Evolutionary conservation across 1,140 invertebrate species (phyloP).

Genomic region (Drosophila aff.): DNA sequence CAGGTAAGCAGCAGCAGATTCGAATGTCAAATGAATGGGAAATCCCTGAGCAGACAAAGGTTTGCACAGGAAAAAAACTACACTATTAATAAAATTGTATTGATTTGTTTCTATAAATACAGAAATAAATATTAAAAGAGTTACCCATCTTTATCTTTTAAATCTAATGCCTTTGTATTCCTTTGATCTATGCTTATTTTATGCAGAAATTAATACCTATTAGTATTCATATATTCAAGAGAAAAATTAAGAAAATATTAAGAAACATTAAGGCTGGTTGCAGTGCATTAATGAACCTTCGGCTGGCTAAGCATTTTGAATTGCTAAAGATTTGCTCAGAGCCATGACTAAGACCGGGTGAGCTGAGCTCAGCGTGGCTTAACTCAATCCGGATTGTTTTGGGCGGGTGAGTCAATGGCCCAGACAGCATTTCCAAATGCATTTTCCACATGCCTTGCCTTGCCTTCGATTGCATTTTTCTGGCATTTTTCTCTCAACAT

Average conservation of each 20-base stretch:
- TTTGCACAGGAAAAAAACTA: not conserved
- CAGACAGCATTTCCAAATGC: constrained; percentile 48
- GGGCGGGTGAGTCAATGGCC: constrained; percentile 67
- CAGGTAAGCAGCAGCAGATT: constrained; percentile 20
- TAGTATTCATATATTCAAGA: constrained; percentile 4
- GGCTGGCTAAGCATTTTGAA: constrained; percentile 44
- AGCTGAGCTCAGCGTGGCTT: constrained; percentile 41
- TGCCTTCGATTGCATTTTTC: constrained; percentile 6
- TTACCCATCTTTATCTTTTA: not conserved
- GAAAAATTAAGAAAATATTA: constrained; percentile 6
- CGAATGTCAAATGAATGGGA: constrained; percentile 65
- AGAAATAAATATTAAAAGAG: too few species aligned
- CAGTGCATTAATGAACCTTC: constrained; percentile 61
- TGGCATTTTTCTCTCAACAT: constrained; percentile 29
- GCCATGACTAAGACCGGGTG: constrained; percentile 58
- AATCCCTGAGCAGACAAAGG: constrained; percentile 49
- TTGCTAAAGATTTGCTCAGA: constrained; percentile 48
- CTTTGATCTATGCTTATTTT: not conserved
- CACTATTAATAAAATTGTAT: not conserved
- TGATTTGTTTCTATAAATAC: too few species aligned
- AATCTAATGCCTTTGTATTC: not conserved
- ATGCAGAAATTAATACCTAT: not conserved
- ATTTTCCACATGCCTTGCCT: constrained; percentile 40
- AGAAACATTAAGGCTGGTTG: constrained; percentile 3
- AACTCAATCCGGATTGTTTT: constrained; percentile 19